These are phyloP conservation scores for Diaperis boleti DNA, from an alignment of 2,888 invertebrate genomes.

Conservation along the genomic window DNA sequence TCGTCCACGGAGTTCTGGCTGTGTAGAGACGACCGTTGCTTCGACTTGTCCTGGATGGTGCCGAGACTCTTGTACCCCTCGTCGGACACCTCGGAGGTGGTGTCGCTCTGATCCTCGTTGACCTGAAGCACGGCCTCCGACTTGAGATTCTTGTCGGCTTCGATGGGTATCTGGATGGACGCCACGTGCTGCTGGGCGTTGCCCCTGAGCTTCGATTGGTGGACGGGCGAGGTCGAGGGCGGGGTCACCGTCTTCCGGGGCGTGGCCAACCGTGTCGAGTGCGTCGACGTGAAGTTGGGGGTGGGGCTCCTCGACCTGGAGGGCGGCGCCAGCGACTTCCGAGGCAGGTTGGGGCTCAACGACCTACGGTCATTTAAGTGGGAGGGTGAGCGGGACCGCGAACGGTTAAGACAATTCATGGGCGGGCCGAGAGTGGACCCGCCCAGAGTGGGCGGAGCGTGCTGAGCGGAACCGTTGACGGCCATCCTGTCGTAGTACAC, in stretches of 20 bases:
- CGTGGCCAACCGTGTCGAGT: constrained; percentile 56
- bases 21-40: constrained; percentile 75
- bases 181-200: constrained; percentile 66
- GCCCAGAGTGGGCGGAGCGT: not conserved
- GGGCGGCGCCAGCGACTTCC: constrained; percentile 59
- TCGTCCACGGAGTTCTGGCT: constrained; percentile 80
- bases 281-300: constrained; percentile 69
- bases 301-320: constrained; percentile 68
- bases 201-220: constrained; percentile 41
- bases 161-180: constrained; percentile 67
- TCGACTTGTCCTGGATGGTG: constrained; percentile 70
- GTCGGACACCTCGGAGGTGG: constrained; percentile 87
- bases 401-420: constrained; percentile 64
- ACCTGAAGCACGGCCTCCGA: constrained; percentile 64
- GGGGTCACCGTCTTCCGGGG: constrained; percentile 39
- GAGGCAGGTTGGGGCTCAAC: constrained; percentile 58
- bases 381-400: constrained; percentile 63
- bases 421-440: constrained; percentile 62
- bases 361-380: constrained; percentile 57
- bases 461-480: not conserved
- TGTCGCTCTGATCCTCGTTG: constrained; percentile 74
- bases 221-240: constrained; percentile 46
- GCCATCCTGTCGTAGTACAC: constrained; percentile 80
- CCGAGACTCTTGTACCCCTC: constrained; percentile 87
- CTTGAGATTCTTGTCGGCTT: constrained; percentile 65